A percentile compares a stretch with the other conserved stretches of the same genome.
phyloP scores from a whole-genome alignment of 64 coral and sea anemone species.

The Dendrophyllia cribrosa region DNA sequence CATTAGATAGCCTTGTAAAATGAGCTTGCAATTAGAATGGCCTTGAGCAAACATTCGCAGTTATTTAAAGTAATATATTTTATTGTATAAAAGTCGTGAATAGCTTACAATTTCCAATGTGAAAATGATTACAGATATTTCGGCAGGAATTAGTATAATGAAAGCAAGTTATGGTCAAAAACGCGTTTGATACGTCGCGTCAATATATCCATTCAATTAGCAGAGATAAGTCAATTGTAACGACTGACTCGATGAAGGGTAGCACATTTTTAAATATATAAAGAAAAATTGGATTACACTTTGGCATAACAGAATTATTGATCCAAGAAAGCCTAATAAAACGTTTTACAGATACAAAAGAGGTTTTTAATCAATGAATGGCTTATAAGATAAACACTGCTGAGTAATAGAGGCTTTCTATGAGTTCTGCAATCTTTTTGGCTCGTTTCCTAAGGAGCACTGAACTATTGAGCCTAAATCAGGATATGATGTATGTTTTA shows the following conservation, averaged over 20 bases:
- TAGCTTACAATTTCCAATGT: not conserved
- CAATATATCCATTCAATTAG: conserved; percentile 4
- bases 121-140: not conserved
- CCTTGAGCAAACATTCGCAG: not conserved
- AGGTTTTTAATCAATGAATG: conserved; percentile 1
- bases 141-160: not conserved
- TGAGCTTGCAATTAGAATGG: not conserved
- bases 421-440: not conserved
- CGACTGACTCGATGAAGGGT: not conserved
- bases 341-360: not conserved
- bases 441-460: not conserved
- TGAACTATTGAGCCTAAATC: too few species aligned
- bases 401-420: not conserved
- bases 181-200: conserved; percentile 3
- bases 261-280: not conserved
- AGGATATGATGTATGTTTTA: too few species aligned
- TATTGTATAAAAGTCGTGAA: not conserved
- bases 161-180: not conserved
- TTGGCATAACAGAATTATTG: not conserved
- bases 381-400: not conserved
- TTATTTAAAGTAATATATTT: not conserved
- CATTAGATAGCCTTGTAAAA: not conserved
- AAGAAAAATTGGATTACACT: conserved; percentile 17
- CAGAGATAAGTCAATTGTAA: conserved; percentile 18
- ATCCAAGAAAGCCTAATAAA: not conserved